phyloP scores from a whole-genome alignment of 2,113 vertebrate species.

The Oceanites oceanicus region DNA sequence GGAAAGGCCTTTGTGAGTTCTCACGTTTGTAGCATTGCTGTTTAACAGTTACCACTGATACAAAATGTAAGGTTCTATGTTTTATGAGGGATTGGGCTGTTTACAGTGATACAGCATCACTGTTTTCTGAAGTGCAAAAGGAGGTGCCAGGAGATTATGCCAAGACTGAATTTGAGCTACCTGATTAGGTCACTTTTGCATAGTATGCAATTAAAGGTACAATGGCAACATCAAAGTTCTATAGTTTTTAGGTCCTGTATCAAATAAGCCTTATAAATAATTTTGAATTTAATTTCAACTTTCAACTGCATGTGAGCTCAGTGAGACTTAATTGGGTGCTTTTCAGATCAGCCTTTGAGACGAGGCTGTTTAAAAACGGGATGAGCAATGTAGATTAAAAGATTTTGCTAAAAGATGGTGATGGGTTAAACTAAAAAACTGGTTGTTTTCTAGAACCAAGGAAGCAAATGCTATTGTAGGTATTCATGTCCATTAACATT shows the following conservation, averaged over 20 bases:
- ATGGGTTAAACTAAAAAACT: not conserved
- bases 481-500: not conserved
- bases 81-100: not conserved
- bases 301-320: not conserved
- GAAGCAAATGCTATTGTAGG: not conserved
- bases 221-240: not conserved
- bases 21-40: not conserved
- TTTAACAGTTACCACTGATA: not conserved
- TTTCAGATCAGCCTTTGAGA: not conserved
- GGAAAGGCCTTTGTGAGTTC: not conserved
- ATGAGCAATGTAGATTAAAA: not conserved
- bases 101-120: not conserved
- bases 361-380: not conserved
- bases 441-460: not conserved
- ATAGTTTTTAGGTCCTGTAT: not conserved
- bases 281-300: not conserved
- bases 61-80: not conserved
- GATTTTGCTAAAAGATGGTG: not conserved
- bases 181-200: not conserved
- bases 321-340: not conserved
- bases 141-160: not conserved
- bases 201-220: not conserved
- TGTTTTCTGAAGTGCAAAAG: not conserved
- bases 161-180: not conserved
- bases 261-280: not conserved